Evolutionary conservation across 2,797 vertebrate genomes (phyloP).

Genomic region (Pipistrellus pipistrellus): DNA sequence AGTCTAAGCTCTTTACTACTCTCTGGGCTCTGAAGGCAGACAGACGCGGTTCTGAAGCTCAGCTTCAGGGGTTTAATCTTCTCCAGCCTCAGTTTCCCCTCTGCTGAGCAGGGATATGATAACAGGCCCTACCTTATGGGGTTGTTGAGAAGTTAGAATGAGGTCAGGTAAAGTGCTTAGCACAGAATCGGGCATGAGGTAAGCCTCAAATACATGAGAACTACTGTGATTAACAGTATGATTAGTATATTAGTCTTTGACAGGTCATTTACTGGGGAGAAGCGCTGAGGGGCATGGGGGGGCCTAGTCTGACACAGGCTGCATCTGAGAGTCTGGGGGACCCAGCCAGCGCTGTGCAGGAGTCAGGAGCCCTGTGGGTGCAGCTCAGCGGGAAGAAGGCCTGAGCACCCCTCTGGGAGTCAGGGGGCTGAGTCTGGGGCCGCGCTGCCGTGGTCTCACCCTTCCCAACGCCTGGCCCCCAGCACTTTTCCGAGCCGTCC

Average conservation of each 20-base stretch:
- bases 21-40: not conserved
- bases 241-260: not conserved
- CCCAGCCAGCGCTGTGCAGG: not conserved
- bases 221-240: not conserved
- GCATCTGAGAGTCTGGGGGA: not conserved
- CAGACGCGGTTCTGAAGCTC: not conserved
- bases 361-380: not conserved
- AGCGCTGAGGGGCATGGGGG: not conserved
- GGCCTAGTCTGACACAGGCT: not conserved
- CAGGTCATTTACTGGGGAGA: not conserved
- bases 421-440: not conserved
- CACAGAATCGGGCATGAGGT: not conserved
- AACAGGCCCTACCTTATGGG: not conserved
- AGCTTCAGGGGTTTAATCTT: not conserved
- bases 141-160: not conserved
- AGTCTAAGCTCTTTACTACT: not conserved
- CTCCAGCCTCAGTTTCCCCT: constrained; percentile 27
- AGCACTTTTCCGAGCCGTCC: constrained; percentile 94
- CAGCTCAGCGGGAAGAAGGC: not conserved
- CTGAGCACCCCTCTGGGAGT: not conserved
- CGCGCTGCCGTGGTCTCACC: not conserved
- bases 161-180: not conserved
- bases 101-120: not conserved
- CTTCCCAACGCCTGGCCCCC: not conserved
- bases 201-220: not conserved